Percentiles rank a stretch among this genome's conserved stretches.
phyloP scores from a whole-genome alignment of 2,113 vertebrate genomes.

The Steatornis caripensis region DNA sequence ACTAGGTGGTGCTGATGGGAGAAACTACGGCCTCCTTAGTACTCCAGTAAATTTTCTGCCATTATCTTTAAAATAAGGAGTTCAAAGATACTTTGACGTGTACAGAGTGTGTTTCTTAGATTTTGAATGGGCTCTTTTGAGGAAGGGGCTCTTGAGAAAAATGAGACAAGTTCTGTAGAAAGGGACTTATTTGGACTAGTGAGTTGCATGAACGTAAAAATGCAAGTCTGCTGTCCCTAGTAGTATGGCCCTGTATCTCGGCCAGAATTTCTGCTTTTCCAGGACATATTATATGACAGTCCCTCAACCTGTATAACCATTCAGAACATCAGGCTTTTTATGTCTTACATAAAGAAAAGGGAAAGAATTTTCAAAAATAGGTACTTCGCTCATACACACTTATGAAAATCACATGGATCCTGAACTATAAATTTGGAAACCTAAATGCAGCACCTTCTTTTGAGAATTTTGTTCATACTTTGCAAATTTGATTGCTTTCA shows the following conservation, averaged over 20 bases:
- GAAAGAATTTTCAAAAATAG: background rate
- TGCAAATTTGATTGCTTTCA: background rate
- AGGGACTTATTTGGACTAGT: background rate
- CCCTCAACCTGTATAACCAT: background rate
- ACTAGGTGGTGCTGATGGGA: slow-evolving; percentile 27
- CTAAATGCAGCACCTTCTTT: background rate
- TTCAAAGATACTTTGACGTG: background rate
- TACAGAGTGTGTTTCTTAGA: background rate
- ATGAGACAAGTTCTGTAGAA: background rate
- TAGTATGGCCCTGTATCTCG: background rate
- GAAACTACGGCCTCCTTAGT: background rate
- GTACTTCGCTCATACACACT: background rate
- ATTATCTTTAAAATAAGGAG: background rate
- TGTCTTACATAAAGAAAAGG: background rate
- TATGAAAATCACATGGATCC: background rate
- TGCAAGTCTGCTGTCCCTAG: background rate
- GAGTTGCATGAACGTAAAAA: background rate
- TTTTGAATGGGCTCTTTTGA: background rate
- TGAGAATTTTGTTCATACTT: background rate
- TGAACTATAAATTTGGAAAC: background rate
- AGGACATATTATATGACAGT: background rate
- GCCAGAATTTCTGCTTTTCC: background rate
- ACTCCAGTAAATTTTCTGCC: background rate
- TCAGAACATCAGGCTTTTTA: background rate
- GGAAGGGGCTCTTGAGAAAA: background rate